These are phyloP conservation scores for Aptenodytes patagonicus DNA, from an alignment of 2,113 vertebrate genomes.

Conservation along the genomic window DNA sequence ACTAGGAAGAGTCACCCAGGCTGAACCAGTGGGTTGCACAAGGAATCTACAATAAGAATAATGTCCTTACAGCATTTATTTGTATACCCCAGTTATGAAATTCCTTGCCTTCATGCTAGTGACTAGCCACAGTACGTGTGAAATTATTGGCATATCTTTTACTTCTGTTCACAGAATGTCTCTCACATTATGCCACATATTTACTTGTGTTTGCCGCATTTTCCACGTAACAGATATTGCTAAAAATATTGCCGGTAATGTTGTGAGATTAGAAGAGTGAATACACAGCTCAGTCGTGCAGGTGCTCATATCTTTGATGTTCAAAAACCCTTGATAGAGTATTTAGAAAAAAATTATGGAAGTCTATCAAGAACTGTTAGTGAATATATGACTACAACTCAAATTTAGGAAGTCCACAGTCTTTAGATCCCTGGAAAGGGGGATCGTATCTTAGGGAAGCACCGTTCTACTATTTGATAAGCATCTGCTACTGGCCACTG, in stretches of 20 bases:
- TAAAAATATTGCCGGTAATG: background rate
- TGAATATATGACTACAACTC: background rate
- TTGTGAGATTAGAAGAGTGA: background rate
- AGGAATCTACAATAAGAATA: background rate
- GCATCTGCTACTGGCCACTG: background rate
- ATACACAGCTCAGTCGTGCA: background rate
- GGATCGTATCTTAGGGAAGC: background rate
- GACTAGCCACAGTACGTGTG: background rate
- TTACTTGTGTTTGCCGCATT: background rate
- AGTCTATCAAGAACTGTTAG: background rate
- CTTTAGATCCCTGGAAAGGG: background rate
- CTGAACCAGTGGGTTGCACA: background rate
- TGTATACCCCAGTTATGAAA: background rate
- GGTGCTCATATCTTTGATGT: background rate
- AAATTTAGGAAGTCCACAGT: background rate
- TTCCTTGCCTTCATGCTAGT: background rate
- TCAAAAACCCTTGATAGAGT: accelerated
- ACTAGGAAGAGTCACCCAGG: background rate
- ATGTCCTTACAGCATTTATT: background rate
- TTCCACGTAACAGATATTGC: background rate
- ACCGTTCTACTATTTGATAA: background rate
- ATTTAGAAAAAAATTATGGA: background rate
- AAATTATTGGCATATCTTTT: background rate
- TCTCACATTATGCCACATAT: background rate
- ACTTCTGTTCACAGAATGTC: background rate